Percentiles rank a stretch among this genome's conserved stretches.
Evolutionary conservation across 2,888 invertebrate species (phyloP).

Genomic region (Carterocephalus palaemon): DNA sequence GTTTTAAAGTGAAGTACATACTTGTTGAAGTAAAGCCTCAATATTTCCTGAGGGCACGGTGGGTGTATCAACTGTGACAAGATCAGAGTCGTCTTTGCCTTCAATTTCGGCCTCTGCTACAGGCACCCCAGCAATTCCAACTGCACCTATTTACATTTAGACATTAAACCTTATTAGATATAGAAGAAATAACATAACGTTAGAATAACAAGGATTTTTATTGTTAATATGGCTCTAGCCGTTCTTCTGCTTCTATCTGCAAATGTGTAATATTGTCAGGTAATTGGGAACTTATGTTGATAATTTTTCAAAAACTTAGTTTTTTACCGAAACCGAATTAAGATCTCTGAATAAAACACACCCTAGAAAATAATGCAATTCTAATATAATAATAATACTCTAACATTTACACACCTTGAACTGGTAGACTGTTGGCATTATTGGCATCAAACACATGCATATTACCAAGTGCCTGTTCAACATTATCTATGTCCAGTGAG

Average conservation of each 20-base stretch:
- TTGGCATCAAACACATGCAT: constrained; percentile 79
- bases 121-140: constrained; percentile 51
- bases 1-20: constrained; percentile 57
- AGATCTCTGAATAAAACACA: too few species aligned
- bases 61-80: constrained; percentile 87
- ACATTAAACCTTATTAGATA: too few species aligned
- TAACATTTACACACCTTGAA: constrained; percentile 66
- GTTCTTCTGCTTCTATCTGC: too few species aligned
- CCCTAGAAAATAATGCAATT: constrained; percentile 45
- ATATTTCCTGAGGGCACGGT: constrained; percentile 84
- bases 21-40: constrained; percentile 84
- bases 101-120: constrained; percentile 89
- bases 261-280: too few species aligned
- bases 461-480: constrained; percentile 76
- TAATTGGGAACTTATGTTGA: too few species aligned
- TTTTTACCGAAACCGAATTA: too few species aligned
- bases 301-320: too few species aligned
- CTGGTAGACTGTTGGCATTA: constrained; percentile 72
- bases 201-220: too few species aligned
- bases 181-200: too few species aligned
- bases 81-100: constrained; percentile 87
- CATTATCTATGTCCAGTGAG: constrained; percentile 77
- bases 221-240: neutral
- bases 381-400: constrained; percentile 4
- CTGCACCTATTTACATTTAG: constrained; percentile 45